phyloP scores from a whole-genome alignment of 2,797 vertebrate genomes.

The Enteromius viviparus region DNA sequence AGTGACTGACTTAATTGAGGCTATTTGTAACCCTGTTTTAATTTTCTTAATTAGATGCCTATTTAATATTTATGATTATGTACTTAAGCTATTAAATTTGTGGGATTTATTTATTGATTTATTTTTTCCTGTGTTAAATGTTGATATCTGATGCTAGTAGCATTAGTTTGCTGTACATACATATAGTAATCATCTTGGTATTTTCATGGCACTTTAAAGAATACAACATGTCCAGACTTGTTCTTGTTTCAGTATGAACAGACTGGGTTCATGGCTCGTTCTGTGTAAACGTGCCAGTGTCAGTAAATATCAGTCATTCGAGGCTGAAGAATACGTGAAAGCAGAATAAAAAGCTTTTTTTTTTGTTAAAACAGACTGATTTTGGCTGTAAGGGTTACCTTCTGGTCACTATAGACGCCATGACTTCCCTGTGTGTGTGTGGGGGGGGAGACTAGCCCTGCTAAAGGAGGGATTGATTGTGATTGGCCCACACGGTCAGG shows the following conservation, averaged over 20 bases:
- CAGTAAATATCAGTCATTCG: constrained; percentile 5
- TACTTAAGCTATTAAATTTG: neutral
- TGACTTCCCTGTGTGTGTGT: constrained; percentile 21
- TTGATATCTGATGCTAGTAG: neutral
- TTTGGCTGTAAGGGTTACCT: neutral
- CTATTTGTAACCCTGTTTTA: too few species aligned
- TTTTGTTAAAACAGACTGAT: neutral
- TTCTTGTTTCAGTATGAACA: neutral
- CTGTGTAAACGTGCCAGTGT: neutral
- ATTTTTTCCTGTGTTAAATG: neutral
- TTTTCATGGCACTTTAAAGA: neutral
- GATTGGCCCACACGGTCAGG: constrained; percentile 74
- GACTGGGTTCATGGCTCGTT: neutral
- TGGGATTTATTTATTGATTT: neutral
- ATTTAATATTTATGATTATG: neutral
- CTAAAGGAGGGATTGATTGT: constrained; percentile 43
- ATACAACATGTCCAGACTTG: neutral
- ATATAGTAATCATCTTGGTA: neutral
- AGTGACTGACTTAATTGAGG: too few species aligned
- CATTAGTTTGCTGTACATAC: neutral
- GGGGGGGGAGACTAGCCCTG: neutral
- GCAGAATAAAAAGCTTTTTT: neutral
- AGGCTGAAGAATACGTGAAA: too few species aligned
- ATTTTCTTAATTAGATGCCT: neutral
- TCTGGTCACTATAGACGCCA: neutral